Evolutionary conservation across 30 jellyfish, hydroid and myxozoan species (phyloP).

Genomic region (Phacellophora camtschatica): DNA sequence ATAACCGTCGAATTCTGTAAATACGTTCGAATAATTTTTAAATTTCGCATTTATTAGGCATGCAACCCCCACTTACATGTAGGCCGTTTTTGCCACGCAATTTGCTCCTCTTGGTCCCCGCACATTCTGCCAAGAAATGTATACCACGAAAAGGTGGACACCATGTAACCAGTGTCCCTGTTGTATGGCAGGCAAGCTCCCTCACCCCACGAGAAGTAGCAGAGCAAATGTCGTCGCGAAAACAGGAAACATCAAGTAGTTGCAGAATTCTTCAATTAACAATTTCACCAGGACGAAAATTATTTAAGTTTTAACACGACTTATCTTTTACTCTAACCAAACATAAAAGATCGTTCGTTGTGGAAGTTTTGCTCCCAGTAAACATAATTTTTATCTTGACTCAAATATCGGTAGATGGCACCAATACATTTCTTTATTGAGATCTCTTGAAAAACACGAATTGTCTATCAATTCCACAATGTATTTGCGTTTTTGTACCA

Average conservation of each 20-base stretch:
- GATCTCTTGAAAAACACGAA: no score
- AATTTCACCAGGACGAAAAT: not conserved
- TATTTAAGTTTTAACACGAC: no score
- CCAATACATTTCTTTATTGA: no score
- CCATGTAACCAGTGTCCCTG: not conserved
- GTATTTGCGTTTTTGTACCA: no score
- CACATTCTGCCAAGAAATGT: not conserved
- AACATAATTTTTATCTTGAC: no score
- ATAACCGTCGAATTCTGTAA: not conserved
- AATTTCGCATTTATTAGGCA: not conserved
- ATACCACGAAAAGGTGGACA: not conserved
- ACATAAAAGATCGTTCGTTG: no score
- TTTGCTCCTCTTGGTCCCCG: not conserved
- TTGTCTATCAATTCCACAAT: no score
- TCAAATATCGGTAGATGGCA: no score
- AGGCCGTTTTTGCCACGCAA: not conserved
- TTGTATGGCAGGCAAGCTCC: not conserved
- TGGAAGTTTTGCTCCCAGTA: no score
- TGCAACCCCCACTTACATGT: not conserved
- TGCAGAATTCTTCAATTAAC: not conserved
- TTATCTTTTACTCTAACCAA: no score
- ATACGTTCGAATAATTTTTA: not conserved
- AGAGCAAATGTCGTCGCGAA: not conserved
- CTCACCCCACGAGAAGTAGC: not conserved
- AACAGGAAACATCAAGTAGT: not conserved